Base-by-base conservation (phyloP, 2,888 invertebrate species). In the Vesta saturnalis region DNA sequence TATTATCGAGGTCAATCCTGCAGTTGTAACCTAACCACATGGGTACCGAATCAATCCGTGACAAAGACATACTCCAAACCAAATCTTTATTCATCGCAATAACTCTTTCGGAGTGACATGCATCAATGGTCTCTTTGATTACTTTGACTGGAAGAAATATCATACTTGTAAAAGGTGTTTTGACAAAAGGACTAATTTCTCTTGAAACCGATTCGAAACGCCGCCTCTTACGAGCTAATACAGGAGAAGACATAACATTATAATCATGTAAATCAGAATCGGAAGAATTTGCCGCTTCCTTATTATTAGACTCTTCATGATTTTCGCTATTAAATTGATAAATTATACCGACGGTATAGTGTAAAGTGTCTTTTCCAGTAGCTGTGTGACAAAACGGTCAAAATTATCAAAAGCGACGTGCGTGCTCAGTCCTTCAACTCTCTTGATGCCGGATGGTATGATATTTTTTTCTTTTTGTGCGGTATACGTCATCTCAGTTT, bases 321-420 rank as follows among this genome's bases (percentile, higher is more conserved):
- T 46, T 72, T n/a, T n/a, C n/a, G 57, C 78, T 75, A 18, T 73
- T 74, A 67, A 77, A 75, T 15, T 76, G 78, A 43, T 43, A 43
- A 43, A 43, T 43, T 12, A 43, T 43, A 43, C 43, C 43, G 43
- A 43, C 43, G 2, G 43, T 43, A 64, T 77, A 76, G 39, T 79
- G 76, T 64, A 77, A 49, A 2, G 78, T 79, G 35, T 76, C 74
- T 64, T 43, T 43, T 30, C 30, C 30, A 30, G 30, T 30, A 30
- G 30, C 30, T 10, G 30, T 30, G 30, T 30, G 4, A 30, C 30
- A 58, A 75, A 78, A 21, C 76, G 70, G 49, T 74, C 77, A 49
- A 72, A 75, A 73, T 78, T 80, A 64, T 80, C 77, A 65, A 77
- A 78, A 23, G 79, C 78, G 57, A 80, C 75, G 59, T 77, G 78